phyloP scores from a whole-genome alignment of 2,888 invertebrate genomes.

The Portevinia maculata region DNA sequence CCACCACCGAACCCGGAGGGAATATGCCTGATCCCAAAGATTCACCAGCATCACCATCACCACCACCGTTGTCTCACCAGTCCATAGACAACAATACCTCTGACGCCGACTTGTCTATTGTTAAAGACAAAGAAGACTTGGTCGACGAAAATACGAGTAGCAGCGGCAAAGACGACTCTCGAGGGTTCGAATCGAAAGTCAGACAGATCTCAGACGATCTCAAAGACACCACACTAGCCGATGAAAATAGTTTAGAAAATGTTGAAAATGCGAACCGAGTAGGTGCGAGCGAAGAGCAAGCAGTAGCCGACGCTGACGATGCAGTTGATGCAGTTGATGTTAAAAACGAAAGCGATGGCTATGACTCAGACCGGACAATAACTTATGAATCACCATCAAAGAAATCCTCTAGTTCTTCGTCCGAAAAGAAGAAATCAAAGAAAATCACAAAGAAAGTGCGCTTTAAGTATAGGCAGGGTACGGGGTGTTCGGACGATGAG shows the following conservation, averaged over 20 bases:
- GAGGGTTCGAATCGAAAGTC: slow-evolving; percentile 79
- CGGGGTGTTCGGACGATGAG: slow-evolving; percentile 72
- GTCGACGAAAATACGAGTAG: slow-evolving; percentile 47
- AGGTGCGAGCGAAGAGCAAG: slow-evolving; percentile 1
- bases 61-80: slow-evolving; percentile 71
- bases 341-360: slow-evolving; percentile 65
- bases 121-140: slow-evolving; percentile 48
- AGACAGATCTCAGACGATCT: slow-evolving; percentile 80
- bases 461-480: slow-evolving; percentile 56
- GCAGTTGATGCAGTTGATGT: slow-evolving; percentile 22
- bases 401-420: slow-evolving; percentile 54
- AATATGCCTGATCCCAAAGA: slow-evolving; percentile 66
- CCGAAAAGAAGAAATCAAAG: slow-evolving; percentile 62
- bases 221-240: slow-evolving; percentile 79
- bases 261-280: slow-evolving; percentile 13
- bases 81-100: slow-evolving; percentile 49
- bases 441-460: slow-evolving; percentile 65
- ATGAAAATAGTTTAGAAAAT: slow-evolving; percentile 68
- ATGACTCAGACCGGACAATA: slow-evolving; percentile 61
- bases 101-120: slow-evolving; percentile 44
- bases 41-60: slow-evolving; percentile 74
- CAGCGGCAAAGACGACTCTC: slow-evolving; percentile 62
- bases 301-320: neutral
- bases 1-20: slow-evolving; percentile 69
- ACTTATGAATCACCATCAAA: slow-evolving; percentile 64